Conservation (phyloP, 64 coral and sea anemone species). For the Anthopleura sola region DNA sequence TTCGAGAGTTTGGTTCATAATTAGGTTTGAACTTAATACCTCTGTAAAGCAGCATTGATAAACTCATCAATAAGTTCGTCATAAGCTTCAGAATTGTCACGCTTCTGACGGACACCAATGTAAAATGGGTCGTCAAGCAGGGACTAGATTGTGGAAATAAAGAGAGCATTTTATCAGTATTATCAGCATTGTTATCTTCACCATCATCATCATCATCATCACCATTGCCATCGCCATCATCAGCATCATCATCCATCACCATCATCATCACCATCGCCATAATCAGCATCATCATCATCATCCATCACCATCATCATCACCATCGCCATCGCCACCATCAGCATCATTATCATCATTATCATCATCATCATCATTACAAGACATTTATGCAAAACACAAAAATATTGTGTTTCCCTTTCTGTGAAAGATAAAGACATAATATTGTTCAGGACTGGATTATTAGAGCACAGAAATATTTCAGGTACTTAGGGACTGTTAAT, state of each 20-base stretch:
- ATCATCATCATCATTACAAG: too few relatives aligned
- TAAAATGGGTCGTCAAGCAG: conserved; percentile 92
- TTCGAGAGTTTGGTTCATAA: too few relatives aligned
- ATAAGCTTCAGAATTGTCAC: conserved; percentile 65
- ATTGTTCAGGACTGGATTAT: too few relatives aligned
- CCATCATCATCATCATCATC: not conserved
- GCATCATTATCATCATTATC: too few relatives aligned
- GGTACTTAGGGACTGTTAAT: too few relatives aligned
- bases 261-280: not conserved
- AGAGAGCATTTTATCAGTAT: not conserved
- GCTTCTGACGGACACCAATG: conserved; percentile 69
- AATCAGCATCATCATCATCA: not conserved
- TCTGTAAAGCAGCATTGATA: conserved; percentile 63
- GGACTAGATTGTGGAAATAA: conserved; percentile 27
- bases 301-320: not conserved
- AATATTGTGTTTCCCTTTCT: too few relatives aligned
- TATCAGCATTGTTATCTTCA: not conserved
- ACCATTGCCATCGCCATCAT: not conserved
- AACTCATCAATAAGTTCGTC: conserved; percentile 92
- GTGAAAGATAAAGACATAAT: too few relatives aligned
- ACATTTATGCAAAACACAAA: too few relatives aligned
- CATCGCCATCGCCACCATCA: not conserved
- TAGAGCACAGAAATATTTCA: too few relatives aligned
- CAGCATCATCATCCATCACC: not conserved
- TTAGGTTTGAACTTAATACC: conserved; percentile 29